Percentiles rank a stretch among this genome's conserved stretches.
Evolutionary conservation across 1,140 invertebrate species (phyloP).

Genomic region (Sarcophaga bullata): DNA sequence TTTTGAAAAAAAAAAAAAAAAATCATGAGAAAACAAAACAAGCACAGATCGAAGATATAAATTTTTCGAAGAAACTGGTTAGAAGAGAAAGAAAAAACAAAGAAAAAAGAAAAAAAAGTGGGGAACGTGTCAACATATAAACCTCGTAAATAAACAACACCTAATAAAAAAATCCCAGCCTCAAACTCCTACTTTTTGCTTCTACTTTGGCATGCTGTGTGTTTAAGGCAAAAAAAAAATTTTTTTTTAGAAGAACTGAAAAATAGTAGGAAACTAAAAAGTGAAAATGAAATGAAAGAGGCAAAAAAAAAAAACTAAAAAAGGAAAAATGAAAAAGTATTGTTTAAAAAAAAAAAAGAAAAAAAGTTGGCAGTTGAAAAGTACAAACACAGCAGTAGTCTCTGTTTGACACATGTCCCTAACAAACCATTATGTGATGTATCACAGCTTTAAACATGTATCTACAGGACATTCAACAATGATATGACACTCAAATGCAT

Average conservation of each 20-base stretch:
- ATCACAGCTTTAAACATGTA: constrained; percentile 37
- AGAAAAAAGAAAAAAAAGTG: neutral
- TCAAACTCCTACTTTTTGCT: neutral
- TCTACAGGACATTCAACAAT: constrained; percentile 31
- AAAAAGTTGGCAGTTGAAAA: neutral
- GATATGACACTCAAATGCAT: neutral
- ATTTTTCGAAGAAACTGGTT: too few relatives aligned
- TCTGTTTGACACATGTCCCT: constrained; percentile 30
- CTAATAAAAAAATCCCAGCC: neutral
- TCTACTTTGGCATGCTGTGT: neutral
- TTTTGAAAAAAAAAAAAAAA: too few relatives aligned
- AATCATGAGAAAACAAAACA: too few relatives aligned
- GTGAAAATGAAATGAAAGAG: too few relatives aligned
- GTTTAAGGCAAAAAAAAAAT: neutral
- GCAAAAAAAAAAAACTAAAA: too few relatives aligned
- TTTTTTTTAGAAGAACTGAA: too few relatives aligned
- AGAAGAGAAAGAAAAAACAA: too few relatives aligned
- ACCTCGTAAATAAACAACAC: constrained; percentile 14
- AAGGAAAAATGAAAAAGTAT: neutral
- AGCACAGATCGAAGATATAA: too few relatives aligned
- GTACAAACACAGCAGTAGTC: constrained; percentile 31
- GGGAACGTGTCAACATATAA: neutral
- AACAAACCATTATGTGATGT: constrained; percentile 38
- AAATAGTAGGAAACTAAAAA: too few relatives aligned
- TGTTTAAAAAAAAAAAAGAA: too few relatives aligned